Evolutionary conservation across 2,888 invertebrate species (phyloP).

Genomic region (Ypsolopha scabrella): DNA sequence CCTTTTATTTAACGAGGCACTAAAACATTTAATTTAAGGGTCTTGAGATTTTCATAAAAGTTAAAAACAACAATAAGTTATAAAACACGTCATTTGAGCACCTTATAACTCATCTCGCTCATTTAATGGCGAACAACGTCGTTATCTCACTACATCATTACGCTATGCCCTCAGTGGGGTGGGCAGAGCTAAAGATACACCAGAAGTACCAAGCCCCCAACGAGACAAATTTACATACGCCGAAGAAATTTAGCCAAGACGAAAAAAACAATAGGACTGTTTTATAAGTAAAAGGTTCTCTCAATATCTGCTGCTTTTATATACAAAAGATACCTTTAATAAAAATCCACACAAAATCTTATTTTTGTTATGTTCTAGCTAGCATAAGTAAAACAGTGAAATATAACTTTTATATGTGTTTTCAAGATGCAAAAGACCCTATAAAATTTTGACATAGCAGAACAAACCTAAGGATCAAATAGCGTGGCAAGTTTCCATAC

Average conservation of each 20-base stretch:
- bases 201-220: conserved; percentile 10
- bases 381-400: no score
- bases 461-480: no score
- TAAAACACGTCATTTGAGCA: not conserved
- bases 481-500: no score
- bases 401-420: no score
- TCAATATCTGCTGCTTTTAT: no score
- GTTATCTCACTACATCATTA: conserved; percentile 8
- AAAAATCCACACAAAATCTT: no score
- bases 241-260: conserved; percentile 7
- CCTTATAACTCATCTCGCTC: not conserved
- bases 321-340: no score
- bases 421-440: no score
- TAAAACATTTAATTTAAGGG: not conserved
- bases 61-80: not conserved
- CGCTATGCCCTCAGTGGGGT: not conserved
- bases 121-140: conserved; percentile 1
- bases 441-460: no score
- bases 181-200: not conserved
- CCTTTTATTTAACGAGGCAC: not conserved
- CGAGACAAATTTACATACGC: conserved; percentile 12
- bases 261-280: conserved; percentile 6
- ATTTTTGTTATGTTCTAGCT: no score
- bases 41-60: not conserved
- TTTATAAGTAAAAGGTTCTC: no score